These are phyloP conservation scores for Acromyrmex charruanus DNA, from an alignment of 1,140 invertebrate genomes.

Conservation along the genomic window DNA sequence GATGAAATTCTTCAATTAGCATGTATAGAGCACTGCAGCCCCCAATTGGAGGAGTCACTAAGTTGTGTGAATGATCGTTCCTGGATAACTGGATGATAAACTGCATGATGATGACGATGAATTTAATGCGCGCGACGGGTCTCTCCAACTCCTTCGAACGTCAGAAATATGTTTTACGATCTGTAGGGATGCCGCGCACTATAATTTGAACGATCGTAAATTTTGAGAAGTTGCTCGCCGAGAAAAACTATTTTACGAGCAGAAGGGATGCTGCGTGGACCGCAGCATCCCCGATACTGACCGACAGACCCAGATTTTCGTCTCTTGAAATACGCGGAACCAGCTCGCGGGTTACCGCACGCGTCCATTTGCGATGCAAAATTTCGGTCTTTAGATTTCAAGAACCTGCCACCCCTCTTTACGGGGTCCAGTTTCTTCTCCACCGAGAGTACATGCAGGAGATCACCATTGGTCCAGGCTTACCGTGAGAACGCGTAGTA, in stretches of 20 bases:
- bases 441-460: constrained; percentile 60
- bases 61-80: neutral
- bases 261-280: constrained; percentile 77
- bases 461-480: constrained; percentile 74
- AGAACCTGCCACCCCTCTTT: constrained; percentile 61
- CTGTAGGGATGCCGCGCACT: neutral
- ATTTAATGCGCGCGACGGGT: neutral
- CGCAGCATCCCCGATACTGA: constrained; percentile 83
- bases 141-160: neutral
- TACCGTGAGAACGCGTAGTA: constrained; percentile 82
- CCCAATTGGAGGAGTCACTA: neutral
- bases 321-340: constrained; percentile 77
- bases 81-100: constrained; percentile 14
- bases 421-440: constrained; percentile 58
- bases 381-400: constrained; percentile 76
- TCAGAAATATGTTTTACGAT: constrained; percentile 62
- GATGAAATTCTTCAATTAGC: constrained; percentile 12
- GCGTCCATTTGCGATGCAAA: constrained; percentile 72
- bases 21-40: neutral
- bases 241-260: constrained; percentile 72
- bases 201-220: constrained; percentile 64
- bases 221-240: constrained; percentile 41
- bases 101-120: constrained; percentile 19
- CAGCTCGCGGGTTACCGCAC: constrained; percentile 74
- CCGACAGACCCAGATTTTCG: constrained; percentile 72